Conservation (phyloP, 2,888 invertebrate genomes). For the Trichopoda pennipes region DNA sequence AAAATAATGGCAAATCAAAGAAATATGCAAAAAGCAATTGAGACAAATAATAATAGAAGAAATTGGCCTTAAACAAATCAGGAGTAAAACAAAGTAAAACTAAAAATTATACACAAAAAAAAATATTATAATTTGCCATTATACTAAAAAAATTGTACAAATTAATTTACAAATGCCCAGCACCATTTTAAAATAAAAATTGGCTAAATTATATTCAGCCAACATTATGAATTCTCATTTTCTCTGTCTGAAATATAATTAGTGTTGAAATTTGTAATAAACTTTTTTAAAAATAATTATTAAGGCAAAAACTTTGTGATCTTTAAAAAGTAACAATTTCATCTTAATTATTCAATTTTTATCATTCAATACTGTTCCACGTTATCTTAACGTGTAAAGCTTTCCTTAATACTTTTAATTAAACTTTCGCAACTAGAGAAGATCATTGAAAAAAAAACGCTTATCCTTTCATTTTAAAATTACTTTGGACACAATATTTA, state of each 20-base stretch:
- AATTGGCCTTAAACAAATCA: slow-evolving; percentile 27
- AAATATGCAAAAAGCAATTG: not conserved
- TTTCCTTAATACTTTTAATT: no score
- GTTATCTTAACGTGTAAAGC: no score
- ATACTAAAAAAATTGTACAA: slow-evolving; percentile 7
- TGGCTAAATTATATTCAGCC: not conserved
- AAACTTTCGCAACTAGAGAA: no score
- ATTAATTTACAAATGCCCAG: not conserved
- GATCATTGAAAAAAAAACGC: no score
- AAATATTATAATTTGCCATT: slow-evolving; percentile 46
- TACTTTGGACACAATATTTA: no score
- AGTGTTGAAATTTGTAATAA: no score
- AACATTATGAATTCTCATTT: not conserved
- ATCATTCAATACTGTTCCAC: no score
- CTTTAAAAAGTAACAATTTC: no score
- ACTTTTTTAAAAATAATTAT: no score
- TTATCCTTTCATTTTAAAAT: no score
- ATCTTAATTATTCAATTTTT: no score
- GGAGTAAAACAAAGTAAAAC: not conserved
- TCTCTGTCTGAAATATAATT: not conserved
- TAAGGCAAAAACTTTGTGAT: no score
- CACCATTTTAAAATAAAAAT: slow-evolving; percentile 14
- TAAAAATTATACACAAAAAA: not conserved
- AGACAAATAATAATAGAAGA: not conserved
- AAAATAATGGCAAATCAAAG: slow-evolving; percentile 56